phyloP scores from a whole-genome alignment of 2,797 vertebrate species.

The Champsocephalus gunnari region DNA sequence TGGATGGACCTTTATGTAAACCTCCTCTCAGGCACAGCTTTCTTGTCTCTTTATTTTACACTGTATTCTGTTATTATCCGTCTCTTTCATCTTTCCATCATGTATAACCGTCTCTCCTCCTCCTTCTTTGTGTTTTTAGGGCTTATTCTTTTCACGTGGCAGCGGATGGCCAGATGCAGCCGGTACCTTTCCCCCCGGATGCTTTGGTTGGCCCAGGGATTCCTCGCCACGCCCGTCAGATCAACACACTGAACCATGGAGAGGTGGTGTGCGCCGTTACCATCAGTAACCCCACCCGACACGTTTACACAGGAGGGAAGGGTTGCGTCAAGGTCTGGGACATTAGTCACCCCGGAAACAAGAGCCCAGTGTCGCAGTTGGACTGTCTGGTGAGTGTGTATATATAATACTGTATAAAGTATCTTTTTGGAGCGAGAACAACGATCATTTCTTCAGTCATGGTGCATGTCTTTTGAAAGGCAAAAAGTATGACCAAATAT shows the following conservation, averaged over 20 bases:
- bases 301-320: constrained; percentile 97
- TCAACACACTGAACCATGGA: constrained; percentile 89
- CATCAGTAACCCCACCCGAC: constrained; percentile 97
- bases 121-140: constrained; percentile 59
- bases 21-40: not conserved
- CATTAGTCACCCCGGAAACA: constrained; percentile 97
- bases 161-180: constrained; percentile 89
- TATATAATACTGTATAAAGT: not conserved
- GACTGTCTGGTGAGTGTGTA: constrained; percentile 92
- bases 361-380: constrained; percentile 96
- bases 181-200: constrained; percentile 88
- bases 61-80: not conserved
- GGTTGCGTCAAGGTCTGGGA: constrained; percentile 99
- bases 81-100: not conserved
- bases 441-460: not conserved
- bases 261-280: constrained; percentile 94
- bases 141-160: constrained; percentile 90
- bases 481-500: not conserved
- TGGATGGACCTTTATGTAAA: constrained; percentile 9
- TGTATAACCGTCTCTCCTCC: not conserved
- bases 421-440: not conserved
- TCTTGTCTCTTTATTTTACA: not conserved
- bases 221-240: constrained; percentile 88
- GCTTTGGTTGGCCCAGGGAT: constrained; percentile 88
- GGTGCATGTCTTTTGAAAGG: not conserved